A percentile compares a stretch with the other conserved stretches of the same genome.
These are phyloP conservation scores for Drosophila histrio DNA, from an alignment of 2,888 invertebrate species.

Conservation along the genomic window DNA sequence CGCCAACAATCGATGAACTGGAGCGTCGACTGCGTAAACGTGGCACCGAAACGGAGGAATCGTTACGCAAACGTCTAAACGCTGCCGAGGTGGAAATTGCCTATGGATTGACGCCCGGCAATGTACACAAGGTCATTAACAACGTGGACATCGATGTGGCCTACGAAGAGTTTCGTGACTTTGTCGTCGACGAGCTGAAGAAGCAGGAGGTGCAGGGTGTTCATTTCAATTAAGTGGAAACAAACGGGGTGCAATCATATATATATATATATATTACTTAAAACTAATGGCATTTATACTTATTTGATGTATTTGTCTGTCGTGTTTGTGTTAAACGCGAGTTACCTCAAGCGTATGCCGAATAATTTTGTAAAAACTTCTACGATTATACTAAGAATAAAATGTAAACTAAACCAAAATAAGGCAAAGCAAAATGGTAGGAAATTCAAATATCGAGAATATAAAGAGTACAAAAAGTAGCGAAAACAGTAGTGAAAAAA, in stretches of 20 bases:
- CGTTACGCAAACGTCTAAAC: constrained; percentile 90
- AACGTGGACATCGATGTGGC: constrained; percentile 93
- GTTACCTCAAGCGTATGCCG: too few relatives aligned
- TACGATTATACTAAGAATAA: too few relatives aligned
- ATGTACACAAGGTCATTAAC: constrained; percentile 92
- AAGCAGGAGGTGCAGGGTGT: constrained; percentile 85
- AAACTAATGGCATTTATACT: constrained; percentile 49
- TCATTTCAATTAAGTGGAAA: constrained; percentile 54
- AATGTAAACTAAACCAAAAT: too few relatives aligned
- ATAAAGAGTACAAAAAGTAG: too few relatives aligned
- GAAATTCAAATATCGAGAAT: too few relatives aligned
- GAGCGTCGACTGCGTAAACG: constrained; percentile 90
- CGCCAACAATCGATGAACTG: constrained; percentile 93
- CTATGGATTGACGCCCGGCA: constrained; percentile 89
- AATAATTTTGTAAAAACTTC: too few relatives aligned
- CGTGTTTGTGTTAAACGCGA: too few relatives aligned
- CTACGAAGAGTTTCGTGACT: constrained; percentile 89
- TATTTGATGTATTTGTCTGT: constrained; percentile 21
- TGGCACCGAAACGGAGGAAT: constrained; percentile 96
- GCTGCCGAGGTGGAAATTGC: constrained; percentile 92
- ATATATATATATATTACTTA: too few relatives aligned
- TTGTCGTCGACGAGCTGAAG: constrained; percentile 87
- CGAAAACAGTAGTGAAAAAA: too few relatives aligned
- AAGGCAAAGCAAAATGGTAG: too few relatives aligned
- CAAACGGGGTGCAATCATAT: too few relatives aligned